Evolutionary conservation across 2,888 invertebrate genomes (phyloP), one percentile per base, ranked within the genome.

Genomic region (Noctua fimbriata): DNA sequence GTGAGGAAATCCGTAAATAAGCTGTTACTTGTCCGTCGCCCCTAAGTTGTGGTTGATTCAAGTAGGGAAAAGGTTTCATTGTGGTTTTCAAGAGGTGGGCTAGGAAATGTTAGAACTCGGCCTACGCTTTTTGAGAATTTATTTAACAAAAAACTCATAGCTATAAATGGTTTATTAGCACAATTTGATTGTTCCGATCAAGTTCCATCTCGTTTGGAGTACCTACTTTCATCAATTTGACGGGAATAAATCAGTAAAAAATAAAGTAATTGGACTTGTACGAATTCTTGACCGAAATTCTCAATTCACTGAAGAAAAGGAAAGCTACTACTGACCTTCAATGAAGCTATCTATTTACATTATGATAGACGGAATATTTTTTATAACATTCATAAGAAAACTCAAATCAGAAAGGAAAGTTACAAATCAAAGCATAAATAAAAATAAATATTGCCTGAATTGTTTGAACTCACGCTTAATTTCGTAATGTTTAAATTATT

Each of bases 1-100:
- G 73, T 66, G 81, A 85, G 85, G 65, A 79, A 82, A 80, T 73
- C 63, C 36, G 69, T 80, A 66, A 85, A 85, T 80, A 82, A 85
- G 85, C 81, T 78, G 28, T 16, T 52, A 79, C 80, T 82, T 80
- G 81, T 60, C 65, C 41, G 65, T 70, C 69, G 44, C 73, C 67
- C 44, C 74, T 58, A 80, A 73, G 73, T 73, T 73, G 82, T 85
- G 80, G 81, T 85, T 21, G 65, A 73, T 69, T 80, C 58, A 80
- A 82, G 82, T 73, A 28, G 55, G 73, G 73, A 44, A 79, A 84
- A 73, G 80, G 81, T 85, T 36, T 60, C 73, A 52, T 44, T 73
- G 80, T 79, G 69, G 69, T 9, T 36, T 65, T 49, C 52, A 52
- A 71, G 52, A 67, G 78, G 16, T 44, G 32, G 41, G 44, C 66